Base-by-base conservation (phyloP, 2,113 vertebrate genomes). In the Silurus asotus region DNA sequence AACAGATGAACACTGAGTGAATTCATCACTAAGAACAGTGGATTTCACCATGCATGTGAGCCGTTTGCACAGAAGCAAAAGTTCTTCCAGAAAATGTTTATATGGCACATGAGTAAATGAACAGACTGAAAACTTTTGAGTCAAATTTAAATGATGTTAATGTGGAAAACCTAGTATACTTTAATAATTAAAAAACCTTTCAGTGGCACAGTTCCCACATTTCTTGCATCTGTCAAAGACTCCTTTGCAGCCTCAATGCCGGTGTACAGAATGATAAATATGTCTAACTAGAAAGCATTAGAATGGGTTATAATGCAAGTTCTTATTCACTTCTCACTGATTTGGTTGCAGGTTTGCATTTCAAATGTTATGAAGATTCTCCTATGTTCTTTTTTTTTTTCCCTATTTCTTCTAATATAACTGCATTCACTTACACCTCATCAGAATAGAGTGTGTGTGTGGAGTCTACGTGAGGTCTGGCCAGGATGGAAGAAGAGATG, bases 401-500 rank as follows among this genome's bases (percentile, higher is more conserved):
- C 37, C 17, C 23, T 69, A 72, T 72, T 69, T 28, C 70, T 45
- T 7, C 17, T 70, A 56, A 70, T 58, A n/a, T 67, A 20, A 64
- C 77, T 48, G 25, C 17, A 69, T 67, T 15, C 51, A 15, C 25
- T 79, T 74, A 62, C 4, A 37, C 45, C 23, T 59, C 49, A 23
- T 28, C n/a, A 64, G 84, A 72, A 65, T 45, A 59, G 51, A 55
- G 49, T 86, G 84, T 83, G 84, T 81, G 83, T 86, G 74, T 87
- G 80, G 61, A 76, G 74, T 87, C 65, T 56, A 82, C 83, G 84
- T 90, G 92, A 91, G 93, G 90, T 82, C 91, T 94, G 92, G 92
- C 89, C 85, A 88, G 83, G 76, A 87, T 87, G 86, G 81, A 81
- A 45, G 81, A 88, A 94, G 95, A 94, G 92, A 90, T 90, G 93